Conservation (phyloP, 1,140 invertebrate genomes). For the Drosophila aff. region DNA sequence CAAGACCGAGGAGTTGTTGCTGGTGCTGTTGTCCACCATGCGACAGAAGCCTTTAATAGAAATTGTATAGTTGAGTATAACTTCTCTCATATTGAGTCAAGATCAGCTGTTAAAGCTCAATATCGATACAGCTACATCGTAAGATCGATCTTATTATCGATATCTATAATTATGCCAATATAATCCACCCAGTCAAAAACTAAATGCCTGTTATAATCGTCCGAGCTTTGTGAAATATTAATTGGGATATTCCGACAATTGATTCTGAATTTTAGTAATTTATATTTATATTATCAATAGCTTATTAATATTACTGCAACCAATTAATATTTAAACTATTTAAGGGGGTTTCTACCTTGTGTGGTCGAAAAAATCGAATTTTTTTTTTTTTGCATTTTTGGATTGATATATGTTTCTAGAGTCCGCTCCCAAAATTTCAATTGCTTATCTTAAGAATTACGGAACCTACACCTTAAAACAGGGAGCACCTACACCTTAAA, state of each 20-base stretch:
- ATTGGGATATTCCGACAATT: no score
- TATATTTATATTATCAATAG: neutral
- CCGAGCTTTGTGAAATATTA: no score
- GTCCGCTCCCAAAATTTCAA: no score
- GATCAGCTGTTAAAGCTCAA: neutral
- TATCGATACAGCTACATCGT: neutral
- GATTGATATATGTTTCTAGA: no score
- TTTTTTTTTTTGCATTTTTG: no score
- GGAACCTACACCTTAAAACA: no score
- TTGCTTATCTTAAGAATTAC: no score
- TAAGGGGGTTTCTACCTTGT: no score
- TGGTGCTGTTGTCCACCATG: slow-evolving; percentile 90
- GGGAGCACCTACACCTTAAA: no score
- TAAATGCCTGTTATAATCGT: neutral
- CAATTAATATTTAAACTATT: neutral
- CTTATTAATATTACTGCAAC: no score
- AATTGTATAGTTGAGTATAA: neutral
- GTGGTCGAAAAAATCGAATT: no score
- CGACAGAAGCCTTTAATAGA: slow-evolving; percentile 91
- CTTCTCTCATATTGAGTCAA: neutral
- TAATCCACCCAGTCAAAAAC: neutral
- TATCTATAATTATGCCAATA: no score
- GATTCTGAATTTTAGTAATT: neutral
- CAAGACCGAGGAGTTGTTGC: slow-evolving; percentile 84
- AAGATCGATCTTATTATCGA: neutral